phyloP scores from a whole-genome alignment of 2,797 vertebrate genomes.

The Jordanella pulchra region DNA sequence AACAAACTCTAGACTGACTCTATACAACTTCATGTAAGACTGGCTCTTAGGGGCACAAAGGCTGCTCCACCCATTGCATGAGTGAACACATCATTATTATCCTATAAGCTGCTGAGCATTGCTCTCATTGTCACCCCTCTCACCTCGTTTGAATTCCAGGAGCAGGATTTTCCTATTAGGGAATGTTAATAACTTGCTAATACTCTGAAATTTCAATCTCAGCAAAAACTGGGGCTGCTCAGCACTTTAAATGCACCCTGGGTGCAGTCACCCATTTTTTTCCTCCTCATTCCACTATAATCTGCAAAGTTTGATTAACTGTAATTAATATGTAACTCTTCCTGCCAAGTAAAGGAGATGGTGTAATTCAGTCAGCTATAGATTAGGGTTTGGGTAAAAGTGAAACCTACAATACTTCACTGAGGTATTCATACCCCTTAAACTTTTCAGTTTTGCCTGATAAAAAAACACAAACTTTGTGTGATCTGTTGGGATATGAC shows the following conservation, averaged over 20 bases:
- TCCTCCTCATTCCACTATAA: constrained; percentile 47
- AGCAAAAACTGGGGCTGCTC: constrained; percentile 65
- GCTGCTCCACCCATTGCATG: constrained; percentile 43
- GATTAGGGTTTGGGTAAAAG: constrained; percentile 24
- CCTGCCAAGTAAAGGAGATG: constrained; percentile 52
- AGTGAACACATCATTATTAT: constrained; percentile 64
- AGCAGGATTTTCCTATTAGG: constrained; percentile 69
- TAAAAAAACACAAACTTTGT: background rate
- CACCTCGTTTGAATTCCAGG: constrained; percentile 70
- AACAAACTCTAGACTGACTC: constrained; percentile 43
- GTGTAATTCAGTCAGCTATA: constrained; percentile 60
- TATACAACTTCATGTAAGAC: constrained; percentile 42
- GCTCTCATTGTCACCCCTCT: constrained; percentile 59
- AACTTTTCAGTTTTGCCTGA: background rate
- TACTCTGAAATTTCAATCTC: constrained; percentile 66
- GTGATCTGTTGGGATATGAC: background rate
- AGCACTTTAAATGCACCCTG: constrained; percentile 53
- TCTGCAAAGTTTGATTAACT: constrained; percentile 66
- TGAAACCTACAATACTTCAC: constrained; percentile 22
- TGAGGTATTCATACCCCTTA: background rate
- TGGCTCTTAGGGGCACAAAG: constrained; percentile 27
- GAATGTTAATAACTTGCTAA: constrained; percentile 77
- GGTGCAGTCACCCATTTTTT: constrained; percentile 38
- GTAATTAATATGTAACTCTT: constrained; percentile 68
- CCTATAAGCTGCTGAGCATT: constrained; percentile 48